phyloP scores from a whole-genome alignment of 2,888 invertebrate species.

The Venustoraphidia nigricollis region DNA sequence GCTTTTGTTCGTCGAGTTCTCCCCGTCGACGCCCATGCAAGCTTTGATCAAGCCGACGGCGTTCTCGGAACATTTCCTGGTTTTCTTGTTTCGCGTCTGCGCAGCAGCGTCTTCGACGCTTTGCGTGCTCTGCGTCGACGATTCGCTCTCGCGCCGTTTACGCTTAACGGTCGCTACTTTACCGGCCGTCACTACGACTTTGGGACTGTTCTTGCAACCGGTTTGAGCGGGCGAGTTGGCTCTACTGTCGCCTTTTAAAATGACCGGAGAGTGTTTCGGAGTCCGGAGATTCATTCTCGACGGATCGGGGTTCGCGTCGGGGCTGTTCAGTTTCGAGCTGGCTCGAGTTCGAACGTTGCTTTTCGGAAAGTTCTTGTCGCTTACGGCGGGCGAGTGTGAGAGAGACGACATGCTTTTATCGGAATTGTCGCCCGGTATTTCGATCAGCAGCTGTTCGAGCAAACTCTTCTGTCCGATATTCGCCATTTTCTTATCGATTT shows the following conservation, averaged over 20 bases:
- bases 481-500: conserved; percentile 10
- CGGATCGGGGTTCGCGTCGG: conserved; percentile 24
- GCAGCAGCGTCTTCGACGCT: conserved; percentile 38
- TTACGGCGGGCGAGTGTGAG: conserved; percentile 32
- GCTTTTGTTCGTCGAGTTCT: conserved; percentile 13
- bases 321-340: conserved; percentile 51
- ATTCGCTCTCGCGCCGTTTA: conserved; percentile 66
- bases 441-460: conserved; percentile 67
- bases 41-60: conserved; percentile 41
- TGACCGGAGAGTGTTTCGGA: conserved; percentile 30
- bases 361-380: conserved; percentile 28
- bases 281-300: conserved; percentile 28
- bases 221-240: conserved; percentile 28
- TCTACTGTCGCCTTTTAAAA: conserved; percentile 21
- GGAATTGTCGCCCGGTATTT: conserved; percentile 52
- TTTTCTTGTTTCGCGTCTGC: conserved; percentile 23
- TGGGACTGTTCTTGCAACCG: conserved; percentile 25
- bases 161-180: conserved; percentile 40
- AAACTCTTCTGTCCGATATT: conserved; percentile 41
- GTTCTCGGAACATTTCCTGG: conserved; percentile 44
- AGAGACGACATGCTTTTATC: conserved; percentile 20
- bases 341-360: conserved; percentile 46
- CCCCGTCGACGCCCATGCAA: conserved; percentile 33
- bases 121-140: conserved; percentile 46
- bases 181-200: conserved; percentile 19